Percentiles rank a stretch among this genome's conserved stretches.
Evolutionary conservation across 2,888 invertebrate genomes (phyloP).

Genomic region (Dioctria rufipes): DNA sequence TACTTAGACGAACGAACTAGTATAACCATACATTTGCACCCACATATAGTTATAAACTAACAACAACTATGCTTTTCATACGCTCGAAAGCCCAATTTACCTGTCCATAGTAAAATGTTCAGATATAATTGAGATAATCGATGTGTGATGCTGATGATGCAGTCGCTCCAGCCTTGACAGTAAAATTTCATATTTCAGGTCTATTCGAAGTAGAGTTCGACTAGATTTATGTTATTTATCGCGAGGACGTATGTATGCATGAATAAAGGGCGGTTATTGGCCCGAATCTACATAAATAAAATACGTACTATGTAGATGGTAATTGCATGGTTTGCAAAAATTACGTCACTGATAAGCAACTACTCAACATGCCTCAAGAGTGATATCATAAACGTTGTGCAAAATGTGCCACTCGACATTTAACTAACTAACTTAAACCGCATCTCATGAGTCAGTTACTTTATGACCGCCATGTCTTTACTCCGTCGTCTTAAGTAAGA

Average conservation of each 20-base stretch:
- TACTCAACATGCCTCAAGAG: neutral
- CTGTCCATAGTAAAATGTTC: constrained; percentile 22
- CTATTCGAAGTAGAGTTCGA: neutral
- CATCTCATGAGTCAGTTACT: neutral
- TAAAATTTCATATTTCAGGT: neutral
- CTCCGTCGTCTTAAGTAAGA: too few species aligned
- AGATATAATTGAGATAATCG: constrained; percentile 37
- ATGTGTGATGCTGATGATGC: constrained; percentile 34
- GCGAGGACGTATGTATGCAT: too few species aligned
- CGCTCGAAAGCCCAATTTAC: neutral
- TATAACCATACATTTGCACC: neutral
- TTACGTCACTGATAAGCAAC: constrained; percentile 33
- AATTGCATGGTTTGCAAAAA: constrained; percentile 20
- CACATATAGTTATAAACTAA: neutral
- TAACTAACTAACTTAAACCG: neutral
- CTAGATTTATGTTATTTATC: too few species aligned
- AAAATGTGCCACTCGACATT: neutral
- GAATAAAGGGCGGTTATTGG: too few species aligned
- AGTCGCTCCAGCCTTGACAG: constrained; percentile 22
- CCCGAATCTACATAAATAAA: too few species aligned
- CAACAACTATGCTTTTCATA: constrained; percentile 4
- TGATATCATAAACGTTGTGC: constrained; percentile 14
- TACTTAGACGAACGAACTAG: neutral
- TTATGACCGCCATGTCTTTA: neutral
- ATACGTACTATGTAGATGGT: too few species aligned